A percentile compares a stretch with the other conserved stretches of the same genome.
Conservation (phyloP, 2,113 vertebrate species). For the Urocynchramus pylzowi region DNA sequence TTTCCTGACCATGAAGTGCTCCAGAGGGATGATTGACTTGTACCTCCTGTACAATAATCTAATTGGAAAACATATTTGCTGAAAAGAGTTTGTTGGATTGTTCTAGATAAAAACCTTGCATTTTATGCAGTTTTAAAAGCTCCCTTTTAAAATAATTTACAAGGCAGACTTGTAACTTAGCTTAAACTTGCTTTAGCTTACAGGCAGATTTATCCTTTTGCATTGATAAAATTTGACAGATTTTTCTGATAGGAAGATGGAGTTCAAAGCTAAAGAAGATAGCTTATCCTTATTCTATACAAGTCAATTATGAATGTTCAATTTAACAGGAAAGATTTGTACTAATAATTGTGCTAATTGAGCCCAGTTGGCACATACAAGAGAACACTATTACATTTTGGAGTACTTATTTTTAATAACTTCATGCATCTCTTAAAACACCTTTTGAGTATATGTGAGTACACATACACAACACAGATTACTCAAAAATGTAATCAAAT, state of each 20-base stretch:
- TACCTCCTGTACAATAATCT: neutral
- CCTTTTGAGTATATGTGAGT: neutral
- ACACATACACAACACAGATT: too few species aligned
- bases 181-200: neutral
- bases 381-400: neutral
- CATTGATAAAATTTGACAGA: neutral
- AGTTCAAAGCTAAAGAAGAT: neutral
- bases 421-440: neutral
- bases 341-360: neutral
- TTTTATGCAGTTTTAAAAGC: neutral
- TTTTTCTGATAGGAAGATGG: neutral
- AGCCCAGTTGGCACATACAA: neutral
- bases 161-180: neutral
- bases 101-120: neutral
- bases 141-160: neutral
- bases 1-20: neutral
- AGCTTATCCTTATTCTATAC: neutral
- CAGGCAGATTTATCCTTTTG: neutral
- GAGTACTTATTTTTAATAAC: neutral
- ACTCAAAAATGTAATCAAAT: neutral
- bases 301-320: neutral
- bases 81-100: neutral
- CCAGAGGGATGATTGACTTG: neutral
- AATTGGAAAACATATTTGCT: neutral
- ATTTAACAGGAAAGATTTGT: neutral